These are phyloP conservation scores for Acronicta aceris DNA, from an alignment of 2,888 invertebrate species.

Conservation along the genomic window DNA sequence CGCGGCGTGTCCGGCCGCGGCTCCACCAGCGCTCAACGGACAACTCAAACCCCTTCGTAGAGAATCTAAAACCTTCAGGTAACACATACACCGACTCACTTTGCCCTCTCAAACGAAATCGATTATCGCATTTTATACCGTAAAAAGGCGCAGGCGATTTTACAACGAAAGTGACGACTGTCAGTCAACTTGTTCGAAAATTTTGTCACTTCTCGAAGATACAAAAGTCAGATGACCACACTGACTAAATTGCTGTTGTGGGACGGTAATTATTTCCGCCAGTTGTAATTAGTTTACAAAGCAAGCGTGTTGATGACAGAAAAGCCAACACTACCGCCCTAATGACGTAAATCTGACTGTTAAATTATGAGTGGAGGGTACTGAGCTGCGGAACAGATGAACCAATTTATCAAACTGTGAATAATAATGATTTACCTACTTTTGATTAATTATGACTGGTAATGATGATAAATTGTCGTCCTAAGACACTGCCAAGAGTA, in stretches of 20 bases:
- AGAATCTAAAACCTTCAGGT: constrained; percentile 83
- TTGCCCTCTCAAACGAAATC: background rate
- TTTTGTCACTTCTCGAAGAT: too few species aligned
- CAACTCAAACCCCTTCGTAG: constrained; percentile 80
- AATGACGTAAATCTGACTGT: constrained; percentile 4
- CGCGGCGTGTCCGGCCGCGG: constrained; percentile 44
- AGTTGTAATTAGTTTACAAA: constrained; percentile 9
- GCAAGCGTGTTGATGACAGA: constrained; percentile 16
- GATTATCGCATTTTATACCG: too few species aligned
- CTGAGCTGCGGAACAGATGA: background rate
- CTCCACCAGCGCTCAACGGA: constrained; percentile 65
- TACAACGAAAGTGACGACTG: too few species aligned
- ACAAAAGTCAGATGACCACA: too few species aligned
- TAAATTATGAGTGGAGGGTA: constrained; percentile 18
- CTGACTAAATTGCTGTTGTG: background rate
- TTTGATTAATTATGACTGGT: constrained; percentile 33
- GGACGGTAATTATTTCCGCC: background rate
- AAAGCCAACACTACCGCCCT: background rate
- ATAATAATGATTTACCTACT: constrained; percentile 13
- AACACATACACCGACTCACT: constrained; percentile 39
- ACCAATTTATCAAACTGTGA: constrained; percentile 26
- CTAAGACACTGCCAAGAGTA: constrained; percentile 12
- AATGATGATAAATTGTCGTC: constrained; percentile 8
- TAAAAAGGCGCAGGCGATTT: too few species aligned
- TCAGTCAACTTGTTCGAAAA: too few species aligned